Conservation (phyloP, 2,888 invertebrate species). For the Ophion ellenae region DNA sequence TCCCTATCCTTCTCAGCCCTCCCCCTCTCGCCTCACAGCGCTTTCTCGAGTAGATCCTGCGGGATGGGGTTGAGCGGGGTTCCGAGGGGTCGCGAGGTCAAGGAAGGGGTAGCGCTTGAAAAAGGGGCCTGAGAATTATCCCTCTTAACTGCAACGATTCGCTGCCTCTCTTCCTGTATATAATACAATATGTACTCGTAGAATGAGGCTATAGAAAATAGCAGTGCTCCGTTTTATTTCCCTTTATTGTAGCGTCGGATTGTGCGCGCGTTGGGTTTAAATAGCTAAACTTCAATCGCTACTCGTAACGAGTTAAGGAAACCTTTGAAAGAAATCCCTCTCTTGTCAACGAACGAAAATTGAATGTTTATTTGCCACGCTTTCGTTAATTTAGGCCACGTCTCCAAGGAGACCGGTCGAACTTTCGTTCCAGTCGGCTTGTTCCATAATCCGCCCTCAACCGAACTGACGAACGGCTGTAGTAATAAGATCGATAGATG, state of each 20-base stretch:
- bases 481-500: not conserved
- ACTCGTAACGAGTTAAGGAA: not conserved
- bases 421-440: not conserved
- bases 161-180: conserved; percentile 36
- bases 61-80: conserved; percentile 33
- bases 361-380: conserved; percentile 14
- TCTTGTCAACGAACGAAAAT: not conserved
- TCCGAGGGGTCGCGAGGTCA: conserved; percentile 15
- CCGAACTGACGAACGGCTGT: not conserved
- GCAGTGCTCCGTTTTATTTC: conserved; percentile 25
- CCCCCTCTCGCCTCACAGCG: conserved; percentile 49
- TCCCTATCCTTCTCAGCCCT: conserved; percentile 32
- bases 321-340: not conserved
- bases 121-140: conserved; percentile 50
- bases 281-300: conserved; percentile 10
- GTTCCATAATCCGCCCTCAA: not conserved
- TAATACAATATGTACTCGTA: conserved; percentile 36
- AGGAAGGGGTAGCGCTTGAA: conserved; percentile 22
- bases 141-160: conserved; percentile 52
- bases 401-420: not conserved
- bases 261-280: conserved; percentile 19
- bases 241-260: conserved; percentile 26
- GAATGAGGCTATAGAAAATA: conserved; percentile 28
- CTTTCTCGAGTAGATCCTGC: conserved; percentile 29
- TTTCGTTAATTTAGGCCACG: not conserved